Conservation (phyloP, 2,113 vertebrate genomes). For the Hippolais icterina region DNA sequence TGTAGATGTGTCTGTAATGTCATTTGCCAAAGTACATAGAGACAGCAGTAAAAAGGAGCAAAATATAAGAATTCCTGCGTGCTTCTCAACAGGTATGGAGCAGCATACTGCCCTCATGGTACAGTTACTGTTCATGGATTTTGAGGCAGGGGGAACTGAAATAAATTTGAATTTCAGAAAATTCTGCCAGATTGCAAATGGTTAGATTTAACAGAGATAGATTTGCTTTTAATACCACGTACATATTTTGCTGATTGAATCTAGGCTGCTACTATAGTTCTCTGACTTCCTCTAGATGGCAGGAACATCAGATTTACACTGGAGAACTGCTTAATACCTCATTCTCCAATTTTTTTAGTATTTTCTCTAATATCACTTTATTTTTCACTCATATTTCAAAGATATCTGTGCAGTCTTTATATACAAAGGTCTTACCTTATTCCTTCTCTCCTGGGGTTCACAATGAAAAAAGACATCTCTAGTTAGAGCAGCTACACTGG, state of each 20-base stretch:
- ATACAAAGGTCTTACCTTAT: neutral
- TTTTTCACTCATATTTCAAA: conserved; percentile 8
- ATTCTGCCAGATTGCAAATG: neutral
- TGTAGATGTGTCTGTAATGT: neutral
- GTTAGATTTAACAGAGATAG: neutral
- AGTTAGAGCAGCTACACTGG: neutral
- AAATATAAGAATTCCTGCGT: neutral
- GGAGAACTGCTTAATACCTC: conserved; percentile 57
- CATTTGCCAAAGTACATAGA: neutral
- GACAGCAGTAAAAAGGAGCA: neutral
- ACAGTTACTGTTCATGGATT: neutral
- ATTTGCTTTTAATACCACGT: neutral
- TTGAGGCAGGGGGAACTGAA: neutral
- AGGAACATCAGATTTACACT: conserved; percentile 39
- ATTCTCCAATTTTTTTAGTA: neutral
- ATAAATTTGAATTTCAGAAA: neutral
- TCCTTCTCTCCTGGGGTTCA: neutral
- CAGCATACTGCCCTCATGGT: neutral
- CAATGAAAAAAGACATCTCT: neutral
- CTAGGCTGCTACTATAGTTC: conserved; percentile 29
- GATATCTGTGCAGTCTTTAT: neutral
- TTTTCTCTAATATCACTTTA: neutral
- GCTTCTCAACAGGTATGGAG: neutral
- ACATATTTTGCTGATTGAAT: neutral
- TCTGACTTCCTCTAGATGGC: conserved; percentile 35